These are phyloP conservation scores for Alentia gelatinosa DNA, from an alignment of 2,888 invertebrate genomes.

Conservation along the genomic window DNA sequence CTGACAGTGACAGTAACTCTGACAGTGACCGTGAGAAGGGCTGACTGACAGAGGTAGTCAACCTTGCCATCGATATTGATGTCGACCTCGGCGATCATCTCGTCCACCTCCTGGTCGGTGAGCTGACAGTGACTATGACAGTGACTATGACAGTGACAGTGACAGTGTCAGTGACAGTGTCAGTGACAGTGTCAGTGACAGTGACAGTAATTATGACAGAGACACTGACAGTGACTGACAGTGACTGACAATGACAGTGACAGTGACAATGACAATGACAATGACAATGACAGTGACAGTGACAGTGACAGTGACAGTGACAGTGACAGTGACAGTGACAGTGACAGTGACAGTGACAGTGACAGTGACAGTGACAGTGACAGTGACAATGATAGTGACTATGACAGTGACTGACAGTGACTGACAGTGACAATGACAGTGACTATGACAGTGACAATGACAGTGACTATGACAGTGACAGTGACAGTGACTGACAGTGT, in stretches of 20 bases:
- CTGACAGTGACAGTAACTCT: too few species aligned
- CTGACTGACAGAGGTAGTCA: conserved; percentile 60
- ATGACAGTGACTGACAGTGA: neutral
- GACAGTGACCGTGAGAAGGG: neutral
- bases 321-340: neutral
- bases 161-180: neutral
- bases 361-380: neutral
- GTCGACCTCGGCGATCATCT: conserved; percentile 65
- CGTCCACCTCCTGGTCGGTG: conserved; percentile 64
- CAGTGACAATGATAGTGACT: neutral
- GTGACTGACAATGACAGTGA: neutral
- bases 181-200: neutral
- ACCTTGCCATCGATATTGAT: conserved; percentile 65
- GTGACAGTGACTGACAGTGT: too few species aligned
- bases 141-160: neutral
- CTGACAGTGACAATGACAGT: neutral
- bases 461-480: neutral
- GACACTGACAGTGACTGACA: neutral
- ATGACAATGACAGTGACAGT: neutral
- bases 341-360: neutral
- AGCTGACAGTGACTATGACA: conserved; percentile 31
- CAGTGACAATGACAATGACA: neutral
- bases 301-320: neutral
- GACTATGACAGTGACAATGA: neutral
- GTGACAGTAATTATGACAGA: neutral